Percentiles rank a stretch among this genome's conserved stretches.
Evolutionary conservation across 2,797 vertebrate genomes (phyloP).

Genomic region (Channallabes apus): DNA sequence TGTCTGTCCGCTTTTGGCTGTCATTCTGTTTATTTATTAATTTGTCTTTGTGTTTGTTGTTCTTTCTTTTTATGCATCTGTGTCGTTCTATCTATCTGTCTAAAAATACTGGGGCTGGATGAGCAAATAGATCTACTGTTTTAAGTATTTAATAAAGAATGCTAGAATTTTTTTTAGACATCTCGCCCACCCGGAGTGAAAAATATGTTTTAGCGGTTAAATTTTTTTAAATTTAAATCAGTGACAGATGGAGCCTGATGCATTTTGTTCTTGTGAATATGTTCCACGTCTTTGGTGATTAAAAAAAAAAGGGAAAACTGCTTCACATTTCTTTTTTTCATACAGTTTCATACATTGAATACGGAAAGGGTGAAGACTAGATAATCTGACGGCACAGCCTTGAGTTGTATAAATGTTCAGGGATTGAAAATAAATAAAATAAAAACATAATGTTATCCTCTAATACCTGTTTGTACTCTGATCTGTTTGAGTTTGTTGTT

Average conservation of each 20-base stretch:
- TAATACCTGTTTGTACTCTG: too few relatives aligned
- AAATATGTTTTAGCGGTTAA: neutral
- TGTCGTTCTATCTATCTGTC: too few relatives aligned
- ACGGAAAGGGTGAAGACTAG: neutral
- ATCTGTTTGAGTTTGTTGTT: too few relatives aligned
- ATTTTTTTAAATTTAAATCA: neutral
- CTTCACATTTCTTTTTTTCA: neutral
- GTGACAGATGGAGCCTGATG: constrained; percentile 18
- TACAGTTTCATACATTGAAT: neutral
- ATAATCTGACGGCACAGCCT: neutral
- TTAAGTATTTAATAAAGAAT: neutral
- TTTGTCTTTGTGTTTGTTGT: neutral
- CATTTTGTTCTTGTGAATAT: neutral
- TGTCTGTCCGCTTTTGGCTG: too few relatives aligned
- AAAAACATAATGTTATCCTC: too few relatives aligned
- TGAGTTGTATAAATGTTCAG: neutral
- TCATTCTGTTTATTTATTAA: neutral
- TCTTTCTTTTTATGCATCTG: neutral
- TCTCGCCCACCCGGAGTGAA: neutral
- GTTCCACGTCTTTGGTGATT: neutral
- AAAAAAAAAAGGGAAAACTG: neutral
- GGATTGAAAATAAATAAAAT: too few relatives aligned
- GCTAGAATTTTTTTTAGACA: neutral
- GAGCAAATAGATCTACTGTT: neutral
- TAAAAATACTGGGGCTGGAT: too few relatives aligned